Conservation (phyloP, 37 sponge, comb jelly and placozoan genomes). For the Lycopodina hypogea region DNA sequence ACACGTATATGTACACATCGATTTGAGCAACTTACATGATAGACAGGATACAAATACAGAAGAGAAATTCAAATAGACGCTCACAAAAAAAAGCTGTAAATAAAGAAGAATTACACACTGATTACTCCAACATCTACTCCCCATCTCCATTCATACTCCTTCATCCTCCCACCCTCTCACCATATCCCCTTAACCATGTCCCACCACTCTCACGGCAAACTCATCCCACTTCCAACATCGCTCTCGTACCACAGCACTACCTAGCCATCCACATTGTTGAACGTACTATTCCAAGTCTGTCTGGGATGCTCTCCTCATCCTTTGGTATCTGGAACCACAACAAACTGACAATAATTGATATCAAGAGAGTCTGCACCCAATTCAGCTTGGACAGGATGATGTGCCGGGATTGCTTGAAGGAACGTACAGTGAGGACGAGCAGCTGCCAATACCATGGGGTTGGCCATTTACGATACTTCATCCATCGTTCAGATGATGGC, state of each 20-base stretch:
- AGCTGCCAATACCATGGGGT: slow-evolving; percentile 65
- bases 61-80: slow-evolving; percentile 56
- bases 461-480: slow-evolving; percentile 44
- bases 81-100: slow-evolving; percentile 56
- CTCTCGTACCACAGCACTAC: too few relatives aligned
- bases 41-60: slow-evolving; percentile 17
- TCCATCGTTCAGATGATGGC: not conserved
- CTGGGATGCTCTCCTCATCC: slow-evolving; percentile 47
- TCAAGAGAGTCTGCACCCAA: slow-evolving; percentile 17
- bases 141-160: too few relatives aligned
- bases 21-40: slow-evolving; percentile 16
- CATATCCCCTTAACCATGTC: too few relatives aligned
- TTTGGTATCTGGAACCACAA: slow-evolving; percentile 73
- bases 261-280: too few relatives aligned
- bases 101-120: too few relatives aligned
- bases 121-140: too few relatives aligned
- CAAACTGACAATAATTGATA: slow-evolving; percentile 32
- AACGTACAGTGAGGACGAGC: slow-evolving; percentile 43
- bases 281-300: slow-evolving; percentile 25
- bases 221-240: too few relatives aligned
- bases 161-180: too few relatives aligned
- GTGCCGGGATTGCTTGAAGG: slow-evolving; percentile 45
- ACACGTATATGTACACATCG: too few relatives aligned
- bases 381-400: slow-evolving; percentile 32
- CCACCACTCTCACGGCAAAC: not conserved